Evolutionary conservation across 2,888 invertebrate species (phyloP), one percentile per base, ranked within the genome.

Genomic region (Pyrgus malvae): DNA sequence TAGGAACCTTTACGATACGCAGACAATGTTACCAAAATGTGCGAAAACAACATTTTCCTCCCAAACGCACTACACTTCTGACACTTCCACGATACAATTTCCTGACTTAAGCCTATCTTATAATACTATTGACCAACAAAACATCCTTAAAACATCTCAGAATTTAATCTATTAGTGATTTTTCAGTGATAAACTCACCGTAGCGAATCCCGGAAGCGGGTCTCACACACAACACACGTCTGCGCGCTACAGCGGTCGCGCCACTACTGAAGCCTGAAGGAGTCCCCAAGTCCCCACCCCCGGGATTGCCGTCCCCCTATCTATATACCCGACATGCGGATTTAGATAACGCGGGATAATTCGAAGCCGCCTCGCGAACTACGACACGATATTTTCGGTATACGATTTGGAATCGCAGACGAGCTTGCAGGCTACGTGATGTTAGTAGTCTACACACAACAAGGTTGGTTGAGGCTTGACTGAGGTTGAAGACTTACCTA

Each of bases 301-400:
- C 16, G 33, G 31, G 42, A 27, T 33, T 33, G 12, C 38, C 38
- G 25, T 33, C 50, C 50, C 49, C 37, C 37, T 37, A 17, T 37
- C 37, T 48, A 16, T 17, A 35, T 11, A n/a, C 41, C 49, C 33
- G 35, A 42, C 50, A 27, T 27, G 44, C 38, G 51, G 51, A 51
- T 51, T 51, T 51, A 51, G 51, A 51, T 51, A 51, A 44, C 44
- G 51, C 51, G 50, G 37, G 44, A 51, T 46, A 37, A 37, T 44
- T 48, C 44, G n/a, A 8, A 19, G 8, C 27, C 16, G 7, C 2
- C 25, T 35, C 41, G 25, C 51, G 51, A 19, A 17, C 21, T n/a
- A 29, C 48, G 48, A 48, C 27, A 11, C 48, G 25, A 35, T 14
- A 29, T n/a, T n/a, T n/a, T n/a, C n/a, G n/a, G n/a, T n/a, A n/a